Percentiles rank a stretch among this genome's conserved stretches.
phyloP scores from a whole-genome alignment of 2,113 vertebrate species.

The Zosterops pallidus region DNA sequence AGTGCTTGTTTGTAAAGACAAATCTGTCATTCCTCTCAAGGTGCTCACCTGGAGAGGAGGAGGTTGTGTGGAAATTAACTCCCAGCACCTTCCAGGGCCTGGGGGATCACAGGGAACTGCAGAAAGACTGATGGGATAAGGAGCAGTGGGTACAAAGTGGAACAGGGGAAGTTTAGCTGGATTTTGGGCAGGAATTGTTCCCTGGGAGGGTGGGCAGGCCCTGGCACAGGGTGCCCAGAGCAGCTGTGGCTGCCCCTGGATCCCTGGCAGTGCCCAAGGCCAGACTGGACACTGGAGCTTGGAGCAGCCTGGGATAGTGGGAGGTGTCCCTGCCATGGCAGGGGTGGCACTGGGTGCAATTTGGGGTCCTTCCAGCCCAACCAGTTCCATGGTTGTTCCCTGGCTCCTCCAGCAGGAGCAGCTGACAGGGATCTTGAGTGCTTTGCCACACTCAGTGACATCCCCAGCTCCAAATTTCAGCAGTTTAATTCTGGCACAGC shows the following conservation, averaged over 20 bases:
- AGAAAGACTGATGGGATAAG: background rate
- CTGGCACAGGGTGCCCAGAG: no score
- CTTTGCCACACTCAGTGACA: background rate
- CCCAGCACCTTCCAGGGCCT: background rate
- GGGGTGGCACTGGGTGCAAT: background rate
- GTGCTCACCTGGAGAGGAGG: background rate
- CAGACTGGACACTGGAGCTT: background rate
- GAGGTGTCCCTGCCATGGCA: background rate
- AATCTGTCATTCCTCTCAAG: no score
- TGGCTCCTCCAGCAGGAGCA: accelerated
- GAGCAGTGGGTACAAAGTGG: background rate
- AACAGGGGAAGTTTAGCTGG: background rate
- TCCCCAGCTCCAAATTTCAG: background rate
- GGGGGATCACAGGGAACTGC: background rate
- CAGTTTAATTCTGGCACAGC: background rate
- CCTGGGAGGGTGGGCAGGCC: no score
- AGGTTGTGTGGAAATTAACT: background rate
- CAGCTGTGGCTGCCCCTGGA: background rate
- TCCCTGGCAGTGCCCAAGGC: background rate
- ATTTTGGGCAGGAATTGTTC: background rate
- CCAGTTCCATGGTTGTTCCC: accelerated
- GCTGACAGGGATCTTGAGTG: background rate
- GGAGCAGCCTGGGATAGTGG: background rate
- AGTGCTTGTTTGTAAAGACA: no score
- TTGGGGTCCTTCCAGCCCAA: accelerated